Conservation (phyloP, 2,797 vertebrate species). For the Hypotaenidia okinawae region DNA sequence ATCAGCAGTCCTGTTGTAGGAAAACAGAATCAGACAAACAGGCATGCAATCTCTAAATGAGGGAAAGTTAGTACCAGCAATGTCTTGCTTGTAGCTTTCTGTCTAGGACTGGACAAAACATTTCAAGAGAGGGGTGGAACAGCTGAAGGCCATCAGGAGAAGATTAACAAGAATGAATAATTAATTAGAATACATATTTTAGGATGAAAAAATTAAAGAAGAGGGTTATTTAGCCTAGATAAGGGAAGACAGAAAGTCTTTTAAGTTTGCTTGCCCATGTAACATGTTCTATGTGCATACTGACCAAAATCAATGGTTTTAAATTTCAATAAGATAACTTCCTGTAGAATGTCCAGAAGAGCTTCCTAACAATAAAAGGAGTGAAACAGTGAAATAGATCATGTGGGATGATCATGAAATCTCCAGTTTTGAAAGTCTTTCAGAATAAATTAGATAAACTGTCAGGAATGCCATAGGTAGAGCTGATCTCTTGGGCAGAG, state of each 20-base stretch:
- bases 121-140: neutral
- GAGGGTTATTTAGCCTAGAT: neutral
- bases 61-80: neutral
- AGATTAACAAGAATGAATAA: neutral
- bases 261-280: neutral
- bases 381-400: neutral
- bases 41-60: neutral
- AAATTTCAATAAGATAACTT: neutral
- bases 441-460: neutral
- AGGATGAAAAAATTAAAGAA: neutral
- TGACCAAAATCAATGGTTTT: neutral
- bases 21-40: neutral
- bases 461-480: neutral
- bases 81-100: neutral
- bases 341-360: neutral
- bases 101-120: neutral
- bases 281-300: neutral
- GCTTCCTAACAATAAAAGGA: neutral
- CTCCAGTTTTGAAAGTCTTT: neutral
- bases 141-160: neutral
- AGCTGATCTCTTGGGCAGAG: neutral
- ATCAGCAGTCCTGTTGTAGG: neutral
- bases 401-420: neutral
- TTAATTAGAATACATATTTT: neutral
- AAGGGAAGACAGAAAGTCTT: neutral